A percentile compares a stretch with the other conserved stretches of the same genome.
phyloP scores from a whole-genome alignment of 1,140 invertebrate species.

The Ips nitidus region DNA sequence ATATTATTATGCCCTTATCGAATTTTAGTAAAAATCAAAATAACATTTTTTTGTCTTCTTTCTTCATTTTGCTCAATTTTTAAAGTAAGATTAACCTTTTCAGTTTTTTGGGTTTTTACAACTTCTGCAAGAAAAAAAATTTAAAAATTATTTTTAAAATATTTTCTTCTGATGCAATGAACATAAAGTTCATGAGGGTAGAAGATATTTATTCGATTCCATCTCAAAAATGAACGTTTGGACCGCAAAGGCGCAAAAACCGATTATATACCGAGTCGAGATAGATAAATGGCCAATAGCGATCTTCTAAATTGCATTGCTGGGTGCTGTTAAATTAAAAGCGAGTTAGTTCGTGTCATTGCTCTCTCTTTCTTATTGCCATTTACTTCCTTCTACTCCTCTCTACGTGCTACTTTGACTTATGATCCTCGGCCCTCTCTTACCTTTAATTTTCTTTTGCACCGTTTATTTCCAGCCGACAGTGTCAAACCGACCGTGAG shows the following conservation, averaged over 20 bases:
- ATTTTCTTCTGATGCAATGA: no score
- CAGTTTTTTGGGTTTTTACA: no score
- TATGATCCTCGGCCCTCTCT: conserved; percentile 21
- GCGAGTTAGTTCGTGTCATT: conserved; percentile 28
- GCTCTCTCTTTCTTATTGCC: conserved; percentile 28
- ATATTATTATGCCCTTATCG: no score
- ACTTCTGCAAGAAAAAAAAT: no score
- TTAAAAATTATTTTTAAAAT: no score
- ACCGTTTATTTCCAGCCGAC: conserved; percentile 14
- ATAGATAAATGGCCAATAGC: conserved; percentile 32
- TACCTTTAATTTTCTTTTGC: conserved; percentile 25
- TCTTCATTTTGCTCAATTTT: no score
- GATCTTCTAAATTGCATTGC: conserved; percentile 26
- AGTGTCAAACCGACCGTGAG: conserved; percentile 2
- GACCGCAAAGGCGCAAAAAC: not conserved
- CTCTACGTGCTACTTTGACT: conserved; percentile 28
- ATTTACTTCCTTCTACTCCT: conserved; percentile 12
- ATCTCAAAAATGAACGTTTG: no score
- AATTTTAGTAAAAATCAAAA: no score
- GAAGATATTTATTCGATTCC: no score
- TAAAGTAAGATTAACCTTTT: no score
- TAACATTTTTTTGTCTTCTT: no score
- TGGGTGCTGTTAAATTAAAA: conserved; percentile 30
- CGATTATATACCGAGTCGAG: conserved; percentile 3
- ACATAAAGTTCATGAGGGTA: no score